Base-by-base conservation (phyloP, 2,888 invertebrate species). In the Drosophila niveifrons region DNA sequence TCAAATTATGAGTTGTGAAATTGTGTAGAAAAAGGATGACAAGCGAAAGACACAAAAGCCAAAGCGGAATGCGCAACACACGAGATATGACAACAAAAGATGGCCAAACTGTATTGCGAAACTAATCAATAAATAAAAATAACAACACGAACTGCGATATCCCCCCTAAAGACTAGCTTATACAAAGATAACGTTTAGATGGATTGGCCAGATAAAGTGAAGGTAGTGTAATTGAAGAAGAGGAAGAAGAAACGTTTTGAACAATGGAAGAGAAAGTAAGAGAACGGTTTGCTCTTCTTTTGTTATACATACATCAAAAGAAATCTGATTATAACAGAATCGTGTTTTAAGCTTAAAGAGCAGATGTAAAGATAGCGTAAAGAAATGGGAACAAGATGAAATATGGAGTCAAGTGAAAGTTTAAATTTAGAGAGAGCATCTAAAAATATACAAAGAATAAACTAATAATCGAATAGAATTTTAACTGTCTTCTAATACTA, bases 1-100 rank as follows among this genome's bases (percentile, higher is more conserved):
- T 47, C 8, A 71, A 71, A 63, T 63, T 63, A 58, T 63, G 43
- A 69, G 52, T 51, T 51, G 55, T 46, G 46, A 67, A 67, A 56
- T 58, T 50, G 59, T 65, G 39, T 48, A 50, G 43, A 41, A 64
- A 46, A 44, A 34, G 13, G n/a, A 58, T 61, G 59, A 51, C 46
- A 47, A 68, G 46, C 46, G 28, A 56, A 51, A 23, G 29, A 51
- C 15, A 62, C 43, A 43, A 47, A 47, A 52, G 17, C 10, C 23
- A 58, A 36, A 17, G 13, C 10, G 58, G 28, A 63, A 28, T 50
- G 48, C 17, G 39, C 8, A 34, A 15, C n/a, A 11, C 9, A 23
- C 44, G 15, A 58, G 18, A 31, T 15, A 29, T 18, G 31, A 41
- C 46, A 44, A 47, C 46, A 48, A 17, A 68, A 58, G 34, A 57